Base-by-base conservation (phyloP, 2,888 invertebrate genomes). In the Poecilus cupreus region DNA sequence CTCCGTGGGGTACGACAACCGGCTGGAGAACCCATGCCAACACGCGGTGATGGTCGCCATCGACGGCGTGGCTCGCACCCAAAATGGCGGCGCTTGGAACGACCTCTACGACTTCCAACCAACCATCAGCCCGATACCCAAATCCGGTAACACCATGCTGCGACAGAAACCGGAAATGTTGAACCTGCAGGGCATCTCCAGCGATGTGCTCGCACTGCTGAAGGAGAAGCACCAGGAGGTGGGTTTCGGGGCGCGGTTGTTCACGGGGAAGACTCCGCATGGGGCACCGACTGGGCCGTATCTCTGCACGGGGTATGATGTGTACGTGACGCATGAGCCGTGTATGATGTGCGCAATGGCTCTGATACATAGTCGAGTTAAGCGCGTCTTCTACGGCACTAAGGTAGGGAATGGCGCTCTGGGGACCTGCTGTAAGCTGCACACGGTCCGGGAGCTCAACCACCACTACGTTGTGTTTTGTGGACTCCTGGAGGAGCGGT, bases 321-420 rank as follows among this genome's bases (percentile, higher is more conserved):
- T 96, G 1, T 98, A 96, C 87, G 88, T 96, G 51, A 92, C 94
- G 0, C 91, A 92, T 82, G 98, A 99, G 88, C 98, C 98, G 0
- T 99, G 99, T 89, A 87, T 96, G 0, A 96, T 98, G 95, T 99
- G 99, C 89, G 91, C 97, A 0, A 99, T 99, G 98, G 98, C 96
- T 0, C 90, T 99, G 78, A 92, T 98, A 0, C 98, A 99, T 88
- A 96, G 97, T n/a, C 91, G 98, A 83, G 94, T 93, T 0, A 93
- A 93, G 76, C 91, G 96, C 81, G 93, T 98, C 1, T 98, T 98
- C 88, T 98, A 94, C 87, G 91, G 93, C 3, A 86, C 90, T 0
- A 91, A 91, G 81, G 87, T 88, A 0, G 81, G 84, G 0, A 90
- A 91, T 80, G 98, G 98, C 0, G 96, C 94, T 0, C 88, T 98